These are phyloP conservation scores for Lutjanus campechanus DNA, from an alignment of 2,797 vertebrate genomes.

Conservation along the genomic window DNA sequence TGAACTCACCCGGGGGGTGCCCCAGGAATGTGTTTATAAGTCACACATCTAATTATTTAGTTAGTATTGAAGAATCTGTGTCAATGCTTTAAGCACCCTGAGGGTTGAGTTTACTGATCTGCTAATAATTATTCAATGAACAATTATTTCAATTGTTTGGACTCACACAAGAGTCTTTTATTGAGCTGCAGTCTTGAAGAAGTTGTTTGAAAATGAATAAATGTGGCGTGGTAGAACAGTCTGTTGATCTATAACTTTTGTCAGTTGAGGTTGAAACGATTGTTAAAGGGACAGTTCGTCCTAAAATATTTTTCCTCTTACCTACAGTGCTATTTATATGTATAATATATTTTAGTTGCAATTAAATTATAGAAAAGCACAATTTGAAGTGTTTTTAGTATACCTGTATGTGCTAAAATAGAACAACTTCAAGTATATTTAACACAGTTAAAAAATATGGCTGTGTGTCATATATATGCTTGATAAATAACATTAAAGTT, in stretches of 20 bases:
- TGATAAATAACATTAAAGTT: too few relatives aligned
- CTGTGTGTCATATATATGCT: too few relatives aligned
- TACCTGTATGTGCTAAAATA: too few relatives aligned
- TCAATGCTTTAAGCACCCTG: neutral
- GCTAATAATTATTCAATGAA: neutral
- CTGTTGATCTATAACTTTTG: conserved; percentile 2
- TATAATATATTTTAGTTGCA: too few relatives aligned
- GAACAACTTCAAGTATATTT: too few relatives aligned
- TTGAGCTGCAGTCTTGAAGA: neutral
- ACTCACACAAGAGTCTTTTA: neutral
- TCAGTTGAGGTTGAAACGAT: neutral
- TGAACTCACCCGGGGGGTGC: conserved; percentile 49
- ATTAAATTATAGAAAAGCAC: too few relatives aligned
- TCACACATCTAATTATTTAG: conserved; percentile 49
- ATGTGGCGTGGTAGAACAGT: neutral
- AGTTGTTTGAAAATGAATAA: neutral
- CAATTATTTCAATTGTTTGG: neutral
- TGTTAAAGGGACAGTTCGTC: neutral
- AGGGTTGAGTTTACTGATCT: neutral
- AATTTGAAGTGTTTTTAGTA: too few relatives aligned
- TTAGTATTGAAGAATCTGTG: conserved; percentile 15
- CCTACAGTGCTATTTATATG: too few relatives aligned
- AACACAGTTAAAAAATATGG: too few relatives aligned
- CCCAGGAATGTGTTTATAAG: conserved; percentile 51
- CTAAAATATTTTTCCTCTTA: too few relatives aligned